These are phyloP conservation scores for Hippocampus comes DNA, from an alignment of 2,113 vertebrate species.

Conservation along the genomic window DNA sequence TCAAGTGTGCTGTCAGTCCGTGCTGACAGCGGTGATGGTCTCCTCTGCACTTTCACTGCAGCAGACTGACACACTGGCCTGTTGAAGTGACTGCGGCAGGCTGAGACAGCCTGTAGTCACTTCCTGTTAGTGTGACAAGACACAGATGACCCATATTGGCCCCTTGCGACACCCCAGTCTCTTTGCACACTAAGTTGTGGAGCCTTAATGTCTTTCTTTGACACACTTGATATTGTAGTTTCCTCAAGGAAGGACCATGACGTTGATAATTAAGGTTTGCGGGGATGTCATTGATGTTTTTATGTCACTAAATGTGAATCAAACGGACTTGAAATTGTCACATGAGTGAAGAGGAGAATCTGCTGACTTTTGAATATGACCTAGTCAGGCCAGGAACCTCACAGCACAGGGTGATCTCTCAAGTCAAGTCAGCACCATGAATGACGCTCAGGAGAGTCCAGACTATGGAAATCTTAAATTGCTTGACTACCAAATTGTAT, in stretches of 20 bases:
- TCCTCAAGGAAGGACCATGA: background rate
- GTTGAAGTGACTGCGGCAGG: constrained; percentile 42
- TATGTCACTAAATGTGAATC: background rate
- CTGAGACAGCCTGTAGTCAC: constrained; percentile 65
- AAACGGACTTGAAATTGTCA: background rate
- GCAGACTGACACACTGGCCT: constrained; percentile 56
- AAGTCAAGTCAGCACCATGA: background rate
- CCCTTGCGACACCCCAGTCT: constrained; percentile 12
- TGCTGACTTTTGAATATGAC: background rate
- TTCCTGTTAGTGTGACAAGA: constrained; percentile 51
- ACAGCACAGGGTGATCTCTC: too few species aligned
- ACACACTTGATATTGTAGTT: background rate
- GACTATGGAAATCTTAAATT: background rate
- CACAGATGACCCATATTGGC: constrained; percentile 39
- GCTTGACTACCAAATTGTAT: background rate
- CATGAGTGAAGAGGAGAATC: background rate
- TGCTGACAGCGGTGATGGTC: constrained; percentile 33
- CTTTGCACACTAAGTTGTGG: constrained; percentile 6
- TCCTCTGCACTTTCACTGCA: constrained; percentile 49
- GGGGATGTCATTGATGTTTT: background rate
- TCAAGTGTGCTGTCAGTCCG: constrained; percentile 24
- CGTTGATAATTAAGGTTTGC: background rate
- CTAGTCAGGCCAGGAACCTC: too few species aligned
- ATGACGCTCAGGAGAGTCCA: background rate
- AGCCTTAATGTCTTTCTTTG: background rate